Conservation (phyloP, 2,888 invertebrate genomes). For the Erebia palarica region DNA sequence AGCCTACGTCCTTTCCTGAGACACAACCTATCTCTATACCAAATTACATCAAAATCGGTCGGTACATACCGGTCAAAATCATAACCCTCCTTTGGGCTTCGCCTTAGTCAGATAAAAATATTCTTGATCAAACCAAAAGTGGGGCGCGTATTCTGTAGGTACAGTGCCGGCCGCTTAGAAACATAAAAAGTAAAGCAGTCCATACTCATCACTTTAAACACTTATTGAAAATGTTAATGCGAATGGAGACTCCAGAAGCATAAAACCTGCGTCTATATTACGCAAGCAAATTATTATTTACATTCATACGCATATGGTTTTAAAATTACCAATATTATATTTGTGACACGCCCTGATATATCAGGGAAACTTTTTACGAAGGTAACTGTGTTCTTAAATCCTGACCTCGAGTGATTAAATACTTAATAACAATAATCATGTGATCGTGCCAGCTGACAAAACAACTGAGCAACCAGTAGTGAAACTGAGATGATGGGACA, state of each 20-base stretch:
- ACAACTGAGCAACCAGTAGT: constrained; percentile 21
- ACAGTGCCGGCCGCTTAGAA: too few species aligned
- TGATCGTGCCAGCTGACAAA: constrained; percentile 28
- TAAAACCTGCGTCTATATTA: background rate
- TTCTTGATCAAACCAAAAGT: too few species aligned
- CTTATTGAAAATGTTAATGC: background rate
- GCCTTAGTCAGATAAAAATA: too few species aligned
- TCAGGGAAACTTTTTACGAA: background rate
- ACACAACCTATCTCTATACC: too few species aligned
- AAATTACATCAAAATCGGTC: too few species aligned
- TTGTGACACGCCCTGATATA: background rate
- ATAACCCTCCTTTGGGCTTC: too few species aligned
- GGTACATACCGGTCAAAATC: too few species aligned
- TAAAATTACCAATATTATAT: background rate
- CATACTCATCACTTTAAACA: background rate
- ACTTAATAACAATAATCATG: constrained; percentile 16
- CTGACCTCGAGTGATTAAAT: constrained; percentile 21
- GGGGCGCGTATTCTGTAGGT: too few species aligned
- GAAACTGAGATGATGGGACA: background rate
- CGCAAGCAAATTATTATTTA: constrained; percentile 2
- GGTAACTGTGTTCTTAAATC: constrained; percentile 7
- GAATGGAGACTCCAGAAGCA: background rate
- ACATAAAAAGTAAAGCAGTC: too few species aligned
- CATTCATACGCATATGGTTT: background rate
- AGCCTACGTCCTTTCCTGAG: too few species aligned